Conservation (phyloP, 2,113 vertebrate genomes). For the Oncorhynchus kisutch region DNA sequence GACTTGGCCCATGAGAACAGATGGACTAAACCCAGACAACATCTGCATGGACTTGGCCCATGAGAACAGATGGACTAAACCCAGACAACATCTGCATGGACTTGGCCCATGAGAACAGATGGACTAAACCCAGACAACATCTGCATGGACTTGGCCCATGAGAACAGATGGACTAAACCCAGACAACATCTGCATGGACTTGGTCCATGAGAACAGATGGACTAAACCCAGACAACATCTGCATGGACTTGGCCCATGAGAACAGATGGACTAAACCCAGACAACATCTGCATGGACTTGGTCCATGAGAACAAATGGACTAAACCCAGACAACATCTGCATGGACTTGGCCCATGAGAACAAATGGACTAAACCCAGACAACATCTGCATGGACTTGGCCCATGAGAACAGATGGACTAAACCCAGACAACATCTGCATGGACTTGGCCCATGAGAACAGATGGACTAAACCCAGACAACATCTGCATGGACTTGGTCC, state of each 20-base stretch:
- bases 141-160: constrained; percentile 67
- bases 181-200: constrained; percentile 52
- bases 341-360: constrained; percentile 65
- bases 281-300: constrained; percentile 72
- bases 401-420: constrained; percentile 76
- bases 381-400: constrained; percentile 70
- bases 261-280: constrained; percentile 76
- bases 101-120: constrained; percentile 72
- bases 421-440: constrained; percentile 75
- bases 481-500: constrained; percentile 69
- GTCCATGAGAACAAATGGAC: constrained; percentile 76
- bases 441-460: constrained; percentile 67
- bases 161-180: constrained; percentile 77
- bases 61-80: constrained; percentile 75
- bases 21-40: constrained; percentile 73
- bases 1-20: constrained; percentile 68
- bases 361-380: constrained; percentile 76
- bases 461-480: constrained; percentile 74
- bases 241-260: constrained; percentile 67
- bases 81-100: constrained; percentile 75
- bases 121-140: constrained; percentile 73
- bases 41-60: constrained; percentile 70
- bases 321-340: constrained; percentile 73
- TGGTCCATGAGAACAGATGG: constrained; percentile 77
- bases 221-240: constrained; percentile 74